Conservation (phyloP, 2,888 invertebrate genomes). For the Griposia aprilina region DNA sequence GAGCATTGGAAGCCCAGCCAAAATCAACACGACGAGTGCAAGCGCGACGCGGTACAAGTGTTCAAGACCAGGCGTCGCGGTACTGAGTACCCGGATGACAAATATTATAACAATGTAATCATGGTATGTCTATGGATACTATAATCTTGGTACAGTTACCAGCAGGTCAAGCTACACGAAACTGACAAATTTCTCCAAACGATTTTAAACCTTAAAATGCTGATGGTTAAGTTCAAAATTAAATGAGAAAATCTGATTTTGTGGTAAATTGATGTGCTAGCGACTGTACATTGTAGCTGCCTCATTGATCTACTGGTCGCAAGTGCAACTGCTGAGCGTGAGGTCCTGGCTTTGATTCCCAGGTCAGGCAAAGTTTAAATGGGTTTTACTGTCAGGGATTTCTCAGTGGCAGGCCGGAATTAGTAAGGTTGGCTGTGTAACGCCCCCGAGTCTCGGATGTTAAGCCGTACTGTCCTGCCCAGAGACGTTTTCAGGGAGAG, state of each 20-base stretch:
- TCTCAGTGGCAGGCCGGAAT: too few species aligned
- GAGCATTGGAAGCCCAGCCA: slow-evolving; percentile 34
- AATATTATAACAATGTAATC: slow-evolving; percentile 25
- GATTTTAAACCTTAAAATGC: too few species aligned
- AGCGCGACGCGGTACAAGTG: slow-evolving; percentile 30
- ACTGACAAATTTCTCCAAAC: too few species aligned
- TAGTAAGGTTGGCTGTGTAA: background rate
- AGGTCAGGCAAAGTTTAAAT: background rate
- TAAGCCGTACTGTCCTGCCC: background rate
- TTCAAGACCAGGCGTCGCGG: slow-evolving; percentile 43
- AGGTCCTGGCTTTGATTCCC: background rate
- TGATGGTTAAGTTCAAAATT: too few species aligned
- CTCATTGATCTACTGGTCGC: background rate
- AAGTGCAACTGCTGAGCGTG: background rate
- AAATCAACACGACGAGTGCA: slow-evolving; percentile 17
- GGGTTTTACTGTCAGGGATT: too few species aligned
- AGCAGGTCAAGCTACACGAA: too few species aligned
- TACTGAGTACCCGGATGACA: slow-evolving; percentile 35
- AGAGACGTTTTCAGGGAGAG: background rate
- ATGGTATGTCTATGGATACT: slow-evolving; percentile 3
- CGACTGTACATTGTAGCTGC: background rate
- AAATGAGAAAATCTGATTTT: too few species aligned
- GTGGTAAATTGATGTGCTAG: too few species aligned
- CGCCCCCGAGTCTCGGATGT: background rate
- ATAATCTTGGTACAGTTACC: background rate